phyloP scores from a whole-genome alignment of 2,113 vertebrate genomes.

The Pelodiscus sinensis region DNA sequence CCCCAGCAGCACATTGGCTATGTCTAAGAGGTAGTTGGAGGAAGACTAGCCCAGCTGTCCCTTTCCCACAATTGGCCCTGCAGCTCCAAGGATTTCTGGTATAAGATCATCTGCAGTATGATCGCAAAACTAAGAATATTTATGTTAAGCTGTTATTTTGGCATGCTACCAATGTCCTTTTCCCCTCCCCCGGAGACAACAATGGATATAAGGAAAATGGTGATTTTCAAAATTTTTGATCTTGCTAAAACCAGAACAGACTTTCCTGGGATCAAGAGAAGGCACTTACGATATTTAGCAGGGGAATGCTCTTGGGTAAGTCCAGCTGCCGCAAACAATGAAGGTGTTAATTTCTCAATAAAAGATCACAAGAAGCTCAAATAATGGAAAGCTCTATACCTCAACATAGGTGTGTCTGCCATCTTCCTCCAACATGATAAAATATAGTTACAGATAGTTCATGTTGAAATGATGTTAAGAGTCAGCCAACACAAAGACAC shows the following conservation, averaged over 20 bases:
- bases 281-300: no score
- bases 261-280: not conserved
- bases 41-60: no score
- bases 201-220: not conserved
- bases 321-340: not conserved
- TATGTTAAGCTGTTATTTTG: not conserved
- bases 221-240: not conserved
- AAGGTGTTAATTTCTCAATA: not conserved
- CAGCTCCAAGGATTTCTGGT: not conserved
- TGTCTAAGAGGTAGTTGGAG: not conserved
- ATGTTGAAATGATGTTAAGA: not conserved
- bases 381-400: not conserved
- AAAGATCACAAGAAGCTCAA: not conserved
- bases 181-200: not conserved
- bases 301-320: no score
- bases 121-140: not conserved
- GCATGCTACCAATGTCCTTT: not conserved
- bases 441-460: not conserved
- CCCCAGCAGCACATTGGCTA: not conserved
- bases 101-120: not conserved
- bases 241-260: not conserved
- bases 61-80: not conserved
- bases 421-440: not conserved
- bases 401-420: not conserved
- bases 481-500: not conserved